A percentile compares a stretch with the other conserved stretches of the same genome.
Conservation (phyloP, 2,797 vertebrate species). For the Silurus aristotelis region DNA sequence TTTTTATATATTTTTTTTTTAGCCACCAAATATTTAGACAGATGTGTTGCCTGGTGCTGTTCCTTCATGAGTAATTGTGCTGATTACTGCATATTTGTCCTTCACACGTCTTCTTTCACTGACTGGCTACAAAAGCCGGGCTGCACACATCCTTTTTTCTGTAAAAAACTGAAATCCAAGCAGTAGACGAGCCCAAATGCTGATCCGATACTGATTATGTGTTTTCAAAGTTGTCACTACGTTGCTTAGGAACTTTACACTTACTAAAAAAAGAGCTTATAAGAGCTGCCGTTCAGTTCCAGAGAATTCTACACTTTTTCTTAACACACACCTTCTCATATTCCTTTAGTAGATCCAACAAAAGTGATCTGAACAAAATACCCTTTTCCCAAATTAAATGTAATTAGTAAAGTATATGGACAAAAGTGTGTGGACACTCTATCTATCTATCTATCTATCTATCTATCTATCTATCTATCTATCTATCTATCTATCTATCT, state of each 20-base stretch:
- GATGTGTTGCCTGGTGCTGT: constrained; percentile 4
- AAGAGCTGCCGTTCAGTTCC: background rate
- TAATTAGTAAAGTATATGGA: background rate
- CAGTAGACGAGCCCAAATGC: background rate
- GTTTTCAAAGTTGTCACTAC: background rate
- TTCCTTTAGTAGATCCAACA: background rate
- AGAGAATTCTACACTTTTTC: background rate
- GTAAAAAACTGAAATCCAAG: background rate
- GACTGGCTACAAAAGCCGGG: background rate
- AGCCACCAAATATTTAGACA: constrained; percentile 1
- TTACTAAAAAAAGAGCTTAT: background rate
- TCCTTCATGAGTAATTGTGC: background rate
- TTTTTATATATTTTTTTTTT: background rate
- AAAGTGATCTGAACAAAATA: background rate
- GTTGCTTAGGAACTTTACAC: background rate
- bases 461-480: no score
- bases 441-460: no score
- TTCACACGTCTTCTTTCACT: background rate
- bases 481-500: no score
- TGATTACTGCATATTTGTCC: background rate
- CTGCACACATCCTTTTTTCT: background rate
- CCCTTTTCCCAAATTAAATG: background rate
- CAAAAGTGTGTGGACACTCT: no score
- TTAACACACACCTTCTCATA: background rate
- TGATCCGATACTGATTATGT: background rate